Base-by-base conservation (phyloP, 2,113 vertebrate genomes). In the Ochotona curzoniae region DNA sequence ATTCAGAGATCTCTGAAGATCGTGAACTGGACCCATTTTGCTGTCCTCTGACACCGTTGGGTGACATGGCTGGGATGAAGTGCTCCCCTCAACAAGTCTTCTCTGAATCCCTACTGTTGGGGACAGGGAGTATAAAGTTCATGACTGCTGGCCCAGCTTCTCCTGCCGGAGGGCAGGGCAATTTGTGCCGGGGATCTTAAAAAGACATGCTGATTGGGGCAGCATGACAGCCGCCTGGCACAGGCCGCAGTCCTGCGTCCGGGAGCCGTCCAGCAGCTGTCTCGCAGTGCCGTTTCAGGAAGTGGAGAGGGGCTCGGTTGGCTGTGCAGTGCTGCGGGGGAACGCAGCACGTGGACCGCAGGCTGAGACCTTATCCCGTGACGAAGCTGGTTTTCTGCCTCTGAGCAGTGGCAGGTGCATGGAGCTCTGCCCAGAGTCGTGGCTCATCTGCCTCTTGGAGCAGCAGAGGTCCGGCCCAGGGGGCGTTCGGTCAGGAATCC, bases 21-120 rank as follows among this genome's bases (percentile, higher is more conserved):
- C 18, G 0, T 44, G 64, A 63, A 4, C 51, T 12, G 7, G 23
- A 21, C 2, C 69, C 38, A 10, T 17, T 20, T 9, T 63, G 70
- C 54, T 28, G 54, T 4, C 57, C 6, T 7, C 4, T 8, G 2
- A 20, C 57, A 17, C 9, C 0, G 0, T 4, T 4, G 38, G 32
- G 25, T 5, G 8, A n/a, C 32, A 23, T 0, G 2, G 57, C 0
- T 1, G 47, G 38, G 8, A 15, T 20, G 15, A 2, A 2, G 25
- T 15, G 3, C 49, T 20, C 38, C 38, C 6, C 38, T 44, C 38
- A 44, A 44, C 38, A 44, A 44, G 38, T 44, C 38, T 44, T 4
- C 6, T 6, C 38, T 44, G 38, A 44, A 44, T 44, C 38, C 6
- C 38, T 3, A 44, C 38, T 44, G 38, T 44, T 44, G 38, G 38